A percentile compares a stretch with the other conserved stretches of the same genome.
Evolutionary conservation across 2,888 invertebrate species (phyloP).

Genomic region (Coelogynopora nodosa): DNA sequence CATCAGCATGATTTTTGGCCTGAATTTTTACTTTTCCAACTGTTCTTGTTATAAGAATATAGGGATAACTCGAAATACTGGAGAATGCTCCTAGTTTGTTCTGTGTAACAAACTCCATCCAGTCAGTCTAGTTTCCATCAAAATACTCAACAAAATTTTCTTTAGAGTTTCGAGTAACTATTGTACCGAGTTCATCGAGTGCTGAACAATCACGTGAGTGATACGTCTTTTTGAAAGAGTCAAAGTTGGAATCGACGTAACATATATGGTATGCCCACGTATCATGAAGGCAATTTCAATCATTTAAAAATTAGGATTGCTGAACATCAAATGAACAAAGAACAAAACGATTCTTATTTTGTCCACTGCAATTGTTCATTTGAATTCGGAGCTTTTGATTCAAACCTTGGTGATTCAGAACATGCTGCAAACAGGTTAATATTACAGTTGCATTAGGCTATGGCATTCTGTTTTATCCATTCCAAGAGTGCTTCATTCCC

Average conservation of each 20-base stretch:
- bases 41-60: background rate
- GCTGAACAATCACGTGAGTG: background rate
- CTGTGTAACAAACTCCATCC: background rate
- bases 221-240: background rate
- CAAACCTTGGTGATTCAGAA: background rate
- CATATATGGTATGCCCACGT: background rate
- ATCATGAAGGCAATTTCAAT: background rate
- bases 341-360: background rate
- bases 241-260: background rate
- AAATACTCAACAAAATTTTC: background rate
- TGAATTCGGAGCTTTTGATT: background rate
- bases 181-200: background rate
- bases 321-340: background rate
- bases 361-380: background rate
- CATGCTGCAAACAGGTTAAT: background rate
- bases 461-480: background rate
- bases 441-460: background rate
- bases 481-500: too few species aligned
- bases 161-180: background rate
- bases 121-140: background rate
- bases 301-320: background rate
- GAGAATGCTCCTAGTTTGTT: background rate
- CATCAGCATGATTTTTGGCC: background rate
- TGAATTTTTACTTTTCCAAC: background rate
- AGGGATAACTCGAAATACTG: background rate